Base-by-base conservation (phyloP, 1,140 invertebrate species). In the Orchesella cincta region DNA sequence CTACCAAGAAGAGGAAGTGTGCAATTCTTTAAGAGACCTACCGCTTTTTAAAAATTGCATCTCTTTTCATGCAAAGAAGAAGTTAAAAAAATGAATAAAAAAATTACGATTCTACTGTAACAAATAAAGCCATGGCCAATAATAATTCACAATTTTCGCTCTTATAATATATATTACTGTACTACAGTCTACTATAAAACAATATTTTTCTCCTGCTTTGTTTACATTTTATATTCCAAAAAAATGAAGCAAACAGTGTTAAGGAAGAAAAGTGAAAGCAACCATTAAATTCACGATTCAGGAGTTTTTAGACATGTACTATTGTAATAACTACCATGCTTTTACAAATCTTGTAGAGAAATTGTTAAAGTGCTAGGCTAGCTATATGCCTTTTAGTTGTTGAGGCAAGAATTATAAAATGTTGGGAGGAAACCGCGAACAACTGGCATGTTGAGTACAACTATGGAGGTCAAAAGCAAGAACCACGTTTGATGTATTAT, bases 1-100 rank as follows among this genome's bases (percentile, higher is more conserved):
- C 93, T 71, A 90, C 93, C 73, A 97, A 94, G 87, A 94, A 91
- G 88, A 93, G 92, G 90, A 94, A 92, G 86, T 98, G 96, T 89
- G 88, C 91, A 82, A 88, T 98, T 84, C 90, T 98, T 86, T 98
- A 95, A 87, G 62, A 73, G 33, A 3, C 67, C n/a, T 23, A 31
- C 29, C 28, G 39, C 71, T 73, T 51, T 51, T 36, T 73, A 73
- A 36, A 36, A 51, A 46, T 28, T 36, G 14, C 36, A 39, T 46
- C 33, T 67, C n/a, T 67, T 67, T 33, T 67, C n/a, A 33, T 67
- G 62, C 62, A 67, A 67, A 33, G 8, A 33, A 67, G 62, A 67
- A 67, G 62, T 33, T 31, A 67, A 8, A 67, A 29, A 12, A 31
- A 67, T 33, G 33, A 67, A 3, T 67, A 67, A 3, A 31, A 33